Evolutionary conservation across 2,888 invertebrate species (phyloP), one percentile per base, ranked within the genome.

Genomic region (Zygothrica quintamaculata): DNA sequence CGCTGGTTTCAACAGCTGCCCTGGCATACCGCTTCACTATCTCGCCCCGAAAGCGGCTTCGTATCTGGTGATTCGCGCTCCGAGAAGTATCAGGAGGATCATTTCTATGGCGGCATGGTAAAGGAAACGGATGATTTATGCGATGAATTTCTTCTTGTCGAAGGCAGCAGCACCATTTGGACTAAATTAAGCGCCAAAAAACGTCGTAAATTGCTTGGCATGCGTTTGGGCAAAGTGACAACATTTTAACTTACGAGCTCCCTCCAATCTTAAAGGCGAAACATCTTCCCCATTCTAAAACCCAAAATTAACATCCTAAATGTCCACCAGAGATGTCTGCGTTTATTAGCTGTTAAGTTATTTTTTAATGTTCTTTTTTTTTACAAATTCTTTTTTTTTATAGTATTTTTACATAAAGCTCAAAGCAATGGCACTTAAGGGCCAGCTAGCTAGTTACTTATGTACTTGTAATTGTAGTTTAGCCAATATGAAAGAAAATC

Each of bases 31-130:
- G 92, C 93, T 8, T 93, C 94, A 11, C 92, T 94, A 57, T 95
- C 95, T 7, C 92, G 95, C 7, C 95, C 95, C 0, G 95, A 95
- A 90, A 95, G 95, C 88, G 95, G 95, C 8, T 96, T 95, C 90
- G 93, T 95, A 29, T 95, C 94, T 15, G 94, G 94, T 18, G 93
- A 92, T 53, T 93, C 94, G 55, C 92, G 92, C 57, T 92, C 92
- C 11, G 93, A 92, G 74, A 91, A 91, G 69, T 90, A 90, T 69
- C 92, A 92, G 57, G 92, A 92, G 74, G 92, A 92, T 59, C 92
- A 92, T 73, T 85, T 84, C 75, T 86, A 79, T 77, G 86, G 84
- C 75, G 75, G 74, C 65, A 71, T 76, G 40, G 75, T 84, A 68
- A 90, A 89, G 88, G 90, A 90, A 64, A 86, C 87, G 29, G 66